Base-by-base conservation (phyloP, 2,113 vertebrate genomes). In the Spilogale gracilis region DNA sequence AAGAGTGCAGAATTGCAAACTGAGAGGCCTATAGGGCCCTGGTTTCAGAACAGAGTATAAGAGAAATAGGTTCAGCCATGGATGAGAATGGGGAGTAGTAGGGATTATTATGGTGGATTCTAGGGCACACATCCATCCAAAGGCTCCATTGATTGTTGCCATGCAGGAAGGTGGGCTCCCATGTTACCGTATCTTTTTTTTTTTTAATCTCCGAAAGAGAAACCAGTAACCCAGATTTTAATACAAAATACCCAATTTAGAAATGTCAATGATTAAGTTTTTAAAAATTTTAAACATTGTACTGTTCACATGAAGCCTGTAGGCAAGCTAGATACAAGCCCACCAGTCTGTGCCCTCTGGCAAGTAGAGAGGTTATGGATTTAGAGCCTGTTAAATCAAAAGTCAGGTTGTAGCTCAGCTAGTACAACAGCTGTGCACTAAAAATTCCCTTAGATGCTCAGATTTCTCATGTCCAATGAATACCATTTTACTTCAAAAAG, bases 401-500 rank as follows among this genome's bases (percentile, higher is more conserved):
- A 50, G 48, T 82, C 52, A 82, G 17, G 73, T 92, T 96, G n/a
- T 71, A 73, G 18, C 23, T 86, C 52, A 86, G 58, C 78, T 93
- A 43, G 61, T 91, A 61, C 2, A 84, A 81, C 6, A 61, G 8
- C 48, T 48, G 1, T 23, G 8, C 80, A 92, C 32, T 73, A 50
- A 89, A 89, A 73, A 67, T 45, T 89, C 58, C 48, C 25, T 96
- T 30, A 45, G 20, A 67, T 14, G 27, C 48, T 73, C 83, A 60
- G 48, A 69, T 69, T 76, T 86, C 20, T 97, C 16, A 20, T 67
- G 30, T 17, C 84, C 52, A 43, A 0, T 73, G 84, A 87, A 71
- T 93, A 71, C 79, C 25, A 97, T 21, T 86, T 73, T 54, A 82
- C 32, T 96, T 90, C 73, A 30, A 67, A 90, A 79, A 23, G 48